Base-by-base conservation (phyloP, 2,113 vertebrate species). In the Ceyx margarethae region DNA sequence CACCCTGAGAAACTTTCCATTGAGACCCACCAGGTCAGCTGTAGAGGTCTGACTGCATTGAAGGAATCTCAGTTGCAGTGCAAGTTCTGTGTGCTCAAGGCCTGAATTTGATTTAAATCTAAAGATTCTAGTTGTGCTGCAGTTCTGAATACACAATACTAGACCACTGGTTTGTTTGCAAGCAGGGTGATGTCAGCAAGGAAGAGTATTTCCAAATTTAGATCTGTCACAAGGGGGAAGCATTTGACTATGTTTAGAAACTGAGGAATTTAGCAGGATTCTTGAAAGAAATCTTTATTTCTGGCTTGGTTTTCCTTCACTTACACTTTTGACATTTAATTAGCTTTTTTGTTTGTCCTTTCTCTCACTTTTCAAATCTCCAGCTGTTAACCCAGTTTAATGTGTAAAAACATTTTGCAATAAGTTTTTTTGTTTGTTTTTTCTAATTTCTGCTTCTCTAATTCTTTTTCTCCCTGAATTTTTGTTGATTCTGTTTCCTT, bases 181-280 rank as follows among this genome's bases (percentile, higher is more conserved):
- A 73, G 37, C 46, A 57, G 42, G 57, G 53, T 81, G 62, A 53
- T 89, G 86, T 54, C 15, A 81, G 68, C 69, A 53, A 37, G 28
- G n/a, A 95, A 62, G 35, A 66, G 14, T 87, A 73, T 89, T 91
- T 95, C 83, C 91, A 87, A 83, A 91, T 81, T 93, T 90, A 89
- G 48, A 89, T 69, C 83, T 94, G 93, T 95, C 95, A 95, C 92
- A 94, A 94, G 95, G 90, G 93, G 95, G 92, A 93, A 87, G 77
- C 93, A 95, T 95, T 93, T 91, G 95, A 68, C 92, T 94, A 2
- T 54, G 42, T 90, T 91, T 69, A 87, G 71, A 84, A 86, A 58
- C 71, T 65, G 37, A 65, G 48, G 37, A 74, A 26, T 46, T 84
- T 45, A 77, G 64, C 48, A 35, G 40, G 31, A 81, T 17, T 71